phyloP scores from a whole-genome alignment of 2,888 invertebrate species.

The Vandiemenella viatica region DNA sequence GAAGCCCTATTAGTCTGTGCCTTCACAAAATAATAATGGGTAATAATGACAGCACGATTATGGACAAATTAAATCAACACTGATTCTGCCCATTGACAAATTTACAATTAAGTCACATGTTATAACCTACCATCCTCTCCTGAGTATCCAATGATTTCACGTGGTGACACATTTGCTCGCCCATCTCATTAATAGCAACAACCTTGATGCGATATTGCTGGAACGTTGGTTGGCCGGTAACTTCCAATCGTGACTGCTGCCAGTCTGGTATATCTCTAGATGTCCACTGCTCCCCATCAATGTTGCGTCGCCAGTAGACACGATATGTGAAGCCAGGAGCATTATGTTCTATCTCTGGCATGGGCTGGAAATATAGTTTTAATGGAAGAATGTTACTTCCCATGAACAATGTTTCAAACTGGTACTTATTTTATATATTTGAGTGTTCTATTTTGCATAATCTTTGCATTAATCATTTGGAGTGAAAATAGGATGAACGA shows the following conservation, averaged over 20 bases:
- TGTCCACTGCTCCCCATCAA: conserved; percentile 52
- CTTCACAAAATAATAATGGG: too few relatives aligned
- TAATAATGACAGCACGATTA: too few relatives aligned
- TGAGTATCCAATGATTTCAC: conserved; percentile 74
- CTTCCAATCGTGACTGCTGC: conserved; percentile 47
- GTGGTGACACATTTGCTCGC: conserved; percentile 69
- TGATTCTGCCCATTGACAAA: too few relatives aligned
- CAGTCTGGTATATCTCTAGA: conserved; percentile 64
- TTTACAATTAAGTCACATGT: too few relatives aligned
- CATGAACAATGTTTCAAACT: too few relatives aligned
- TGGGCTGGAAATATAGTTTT: conserved; percentile 54
- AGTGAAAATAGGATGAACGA: too few relatives aligned
- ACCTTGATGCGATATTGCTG: conserved; percentile 82
- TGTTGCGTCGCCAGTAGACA: conserved; percentile 71
- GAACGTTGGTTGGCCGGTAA: conserved; percentile 77
- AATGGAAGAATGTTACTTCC: too few relatives aligned
- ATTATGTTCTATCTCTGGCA: conserved; percentile 94
- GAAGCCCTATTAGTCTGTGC: too few relatives aligned
- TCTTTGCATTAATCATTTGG: too few relatives aligned
- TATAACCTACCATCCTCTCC: conserved; percentile 74
- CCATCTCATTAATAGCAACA: conserved; percentile 74
- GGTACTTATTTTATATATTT: too few relatives aligned
- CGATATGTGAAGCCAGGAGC: conserved; percentile 86
- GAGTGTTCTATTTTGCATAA: too few relatives aligned
- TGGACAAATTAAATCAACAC: too few relatives aligned